Evolutionary conservation across 1,140 invertebrate species (phyloP).

Genomic region (Drosophila gunungcola): DNA sequence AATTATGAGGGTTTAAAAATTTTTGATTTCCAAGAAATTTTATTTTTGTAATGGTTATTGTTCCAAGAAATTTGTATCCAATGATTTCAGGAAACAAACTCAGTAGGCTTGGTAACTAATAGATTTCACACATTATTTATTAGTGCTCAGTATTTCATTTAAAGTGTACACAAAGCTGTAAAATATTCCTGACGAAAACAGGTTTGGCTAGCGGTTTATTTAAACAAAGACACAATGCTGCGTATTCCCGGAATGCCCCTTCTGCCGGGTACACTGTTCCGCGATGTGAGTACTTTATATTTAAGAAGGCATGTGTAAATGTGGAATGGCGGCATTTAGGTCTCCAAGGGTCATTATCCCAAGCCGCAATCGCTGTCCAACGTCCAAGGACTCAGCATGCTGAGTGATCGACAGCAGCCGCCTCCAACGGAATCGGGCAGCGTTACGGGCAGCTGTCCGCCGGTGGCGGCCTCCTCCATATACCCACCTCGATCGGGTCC

Average conservation of each 20-base stretch:
- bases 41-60: too few species aligned
- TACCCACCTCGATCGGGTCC: conserved; percentile 89
- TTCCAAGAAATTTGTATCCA: too few species aligned
- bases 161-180: conserved; percentile 1
- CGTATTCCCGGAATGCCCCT: conserved; percentile 81
- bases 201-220: background rate
- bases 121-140: background rate
- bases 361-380: conserved; percentile 74
- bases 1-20: too few species aligned
- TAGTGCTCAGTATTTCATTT: background rate
- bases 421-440: conserved; percentile 47
- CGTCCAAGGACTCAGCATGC: conserved; percentile 85
- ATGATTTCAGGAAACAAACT: too few species aligned
- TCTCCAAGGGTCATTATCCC: conserved; percentile 86
- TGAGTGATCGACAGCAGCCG: conserved; percentile 64
- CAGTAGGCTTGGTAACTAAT: background rate
- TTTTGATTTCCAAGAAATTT: too few species aligned
- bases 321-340: conserved; percentile 86
- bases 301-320: too few species aligned
- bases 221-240: conserved; percentile 46
- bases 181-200: conserved; percentile 1
- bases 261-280: conserved; percentile 74
- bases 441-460: conserved; percentile 67
- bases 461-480: conserved; percentile 86
- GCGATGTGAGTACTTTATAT: conserved; percentile 72